phyloP scores from a whole-genome alignment of 2,113 vertebrate genomes.

The Sciurus niger region DNA sequence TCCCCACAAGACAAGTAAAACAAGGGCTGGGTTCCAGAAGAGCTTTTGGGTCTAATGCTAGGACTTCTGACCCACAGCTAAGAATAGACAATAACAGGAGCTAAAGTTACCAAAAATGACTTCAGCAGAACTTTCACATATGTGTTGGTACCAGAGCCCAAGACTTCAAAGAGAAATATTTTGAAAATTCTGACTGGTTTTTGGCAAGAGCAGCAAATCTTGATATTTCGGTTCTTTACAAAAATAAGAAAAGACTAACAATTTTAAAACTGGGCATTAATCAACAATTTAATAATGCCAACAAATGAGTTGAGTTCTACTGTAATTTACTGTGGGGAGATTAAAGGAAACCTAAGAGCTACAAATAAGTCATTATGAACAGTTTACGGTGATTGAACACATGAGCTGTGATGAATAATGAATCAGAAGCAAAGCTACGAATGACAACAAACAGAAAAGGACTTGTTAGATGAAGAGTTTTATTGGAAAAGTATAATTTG shows the following conservation, averaged over 20 bases:
- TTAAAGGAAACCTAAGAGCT: slow-evolving; percentile 67
- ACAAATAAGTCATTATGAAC: slow-evolving; percentile 83
- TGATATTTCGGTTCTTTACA: slow-evolving; percentile 70
- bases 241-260: slow-evolving; percentile 77
- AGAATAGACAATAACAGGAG: slow-evolving; percentile 3
- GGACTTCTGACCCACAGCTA: slow-evolving; percentile 43
- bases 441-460: slow-evolving; percentile 80
- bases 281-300: slow-evolving; percentile 79
- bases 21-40: slow-evolving; percentile 35
- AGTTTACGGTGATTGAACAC: slow-evolving; percentile 78
- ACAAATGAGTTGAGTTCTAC: slow-evolving; percentile 75
- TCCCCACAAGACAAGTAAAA: slow-evolving; percentile 44
- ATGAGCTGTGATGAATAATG: slow-evolving; percentile 87
- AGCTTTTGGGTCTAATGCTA: slow-evolving; percentile 35
- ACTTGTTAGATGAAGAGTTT: slow-evolving; percentile 63
- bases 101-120: background rate
- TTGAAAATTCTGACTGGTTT: slow-evolving; percentile 77
- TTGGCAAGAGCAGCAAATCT: slow-evolving; percentile 74
- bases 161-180: slow-evolving; percentile 76
- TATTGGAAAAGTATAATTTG: slow-evolving; percentile 80
- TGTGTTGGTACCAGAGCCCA: slow-evolving; percentile 49
- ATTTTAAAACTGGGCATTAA: slow-evolving; percentile 77
- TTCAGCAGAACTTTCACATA: background rate
- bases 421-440: slow-evolving; percentile 82
- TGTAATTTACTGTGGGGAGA: slow-evolving; percentile 76